phyloP scores from a whole-genome alignment of 2,113 vertebrate genomes.

The Myrmecobius fasciatus region DNA sequence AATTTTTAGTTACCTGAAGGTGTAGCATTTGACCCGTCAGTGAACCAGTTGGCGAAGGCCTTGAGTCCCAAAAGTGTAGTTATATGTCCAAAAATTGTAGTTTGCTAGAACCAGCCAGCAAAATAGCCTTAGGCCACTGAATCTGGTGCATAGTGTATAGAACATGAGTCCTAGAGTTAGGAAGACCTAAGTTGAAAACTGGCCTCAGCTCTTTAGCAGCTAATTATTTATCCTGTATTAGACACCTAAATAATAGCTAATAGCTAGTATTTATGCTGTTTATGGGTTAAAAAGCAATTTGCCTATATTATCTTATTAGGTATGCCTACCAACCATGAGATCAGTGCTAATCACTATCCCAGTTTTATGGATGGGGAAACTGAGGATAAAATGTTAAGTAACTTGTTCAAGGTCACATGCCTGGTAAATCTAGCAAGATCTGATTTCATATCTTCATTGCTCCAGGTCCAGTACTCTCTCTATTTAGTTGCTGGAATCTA shows the following conservation, averaged over 20 bases:
- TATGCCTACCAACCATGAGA: background rate
- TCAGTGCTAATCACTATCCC: background rate
- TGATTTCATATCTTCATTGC: background rate
- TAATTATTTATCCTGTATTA: background rate
- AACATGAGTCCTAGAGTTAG: background rate
- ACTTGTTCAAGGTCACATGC: background rate
- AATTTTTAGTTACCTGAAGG: conserved; percentile 30
- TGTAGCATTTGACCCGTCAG: background rate
- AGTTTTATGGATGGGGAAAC: background rate
- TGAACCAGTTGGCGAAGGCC: background rate
- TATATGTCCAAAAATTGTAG: background rate
- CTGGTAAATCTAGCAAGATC: background rate
- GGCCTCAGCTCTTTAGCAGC: background rate
- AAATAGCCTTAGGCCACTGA: background rate
- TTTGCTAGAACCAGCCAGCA: background rate
- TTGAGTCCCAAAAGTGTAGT: background rate
- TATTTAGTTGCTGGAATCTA: background rate
- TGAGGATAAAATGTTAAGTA: background rate
- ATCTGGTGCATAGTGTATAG: background rate
- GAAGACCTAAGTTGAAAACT: background rate
- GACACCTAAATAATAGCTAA: background rate
- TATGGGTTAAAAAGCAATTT: background rate
- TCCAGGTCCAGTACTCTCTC: background rate
- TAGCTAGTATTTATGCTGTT: background rate
- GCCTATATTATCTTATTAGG: background rate